Percentiles rank a stretch among this genome's conserved stretches.
phyloP scores from a whole-genome alignment of 2,797 vertebrate species.

The Sitta carolinensis region DNA sequence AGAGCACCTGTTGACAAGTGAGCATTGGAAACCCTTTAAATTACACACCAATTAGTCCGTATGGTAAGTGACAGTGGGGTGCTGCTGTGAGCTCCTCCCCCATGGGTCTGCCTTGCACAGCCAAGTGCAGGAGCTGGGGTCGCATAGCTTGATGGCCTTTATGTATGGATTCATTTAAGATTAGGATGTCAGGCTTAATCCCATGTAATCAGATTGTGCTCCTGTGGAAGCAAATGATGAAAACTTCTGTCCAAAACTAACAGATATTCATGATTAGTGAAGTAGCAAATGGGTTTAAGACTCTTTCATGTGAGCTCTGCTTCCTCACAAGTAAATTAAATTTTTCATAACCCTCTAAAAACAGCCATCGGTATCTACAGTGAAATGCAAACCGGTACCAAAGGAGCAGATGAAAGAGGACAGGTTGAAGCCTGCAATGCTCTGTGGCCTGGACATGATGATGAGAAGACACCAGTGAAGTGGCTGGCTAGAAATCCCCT shows the following conservation, averaged over 20 bases:
- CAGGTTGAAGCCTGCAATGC: not conserved
- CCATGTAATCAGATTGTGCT: not conserved
- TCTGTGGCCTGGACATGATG: not conserved
- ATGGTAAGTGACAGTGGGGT: not conserved
- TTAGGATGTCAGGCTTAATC: not conserved
- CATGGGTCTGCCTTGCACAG: not conserved
- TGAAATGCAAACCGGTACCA: not conserved
- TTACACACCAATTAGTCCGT: not conserved
- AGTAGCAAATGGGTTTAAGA: not conserved
- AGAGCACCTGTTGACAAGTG: conserved; percentile 40
- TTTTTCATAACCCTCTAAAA: not conserved
- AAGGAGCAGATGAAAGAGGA: not conserved
- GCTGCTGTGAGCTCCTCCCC: not conserved
- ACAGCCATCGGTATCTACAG: not conserved
- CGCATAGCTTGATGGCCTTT: not conserved
- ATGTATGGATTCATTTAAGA: not conserved
- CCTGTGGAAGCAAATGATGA: not conserved
- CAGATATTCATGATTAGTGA: not conserved
- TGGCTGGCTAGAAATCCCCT: not conserved
- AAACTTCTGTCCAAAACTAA: not conserved
- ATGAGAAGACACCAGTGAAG: not conserved
- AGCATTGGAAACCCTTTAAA: conserved; percentile 14
- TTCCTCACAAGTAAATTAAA: not conserved
- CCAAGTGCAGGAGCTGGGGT: not conserved
- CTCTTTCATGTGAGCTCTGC: not conserved